Evolutionary conservation across 2,797 vertebrate genomes (phyloP).

Genomic region (Phrynocephalus vlangalii): DNA sequence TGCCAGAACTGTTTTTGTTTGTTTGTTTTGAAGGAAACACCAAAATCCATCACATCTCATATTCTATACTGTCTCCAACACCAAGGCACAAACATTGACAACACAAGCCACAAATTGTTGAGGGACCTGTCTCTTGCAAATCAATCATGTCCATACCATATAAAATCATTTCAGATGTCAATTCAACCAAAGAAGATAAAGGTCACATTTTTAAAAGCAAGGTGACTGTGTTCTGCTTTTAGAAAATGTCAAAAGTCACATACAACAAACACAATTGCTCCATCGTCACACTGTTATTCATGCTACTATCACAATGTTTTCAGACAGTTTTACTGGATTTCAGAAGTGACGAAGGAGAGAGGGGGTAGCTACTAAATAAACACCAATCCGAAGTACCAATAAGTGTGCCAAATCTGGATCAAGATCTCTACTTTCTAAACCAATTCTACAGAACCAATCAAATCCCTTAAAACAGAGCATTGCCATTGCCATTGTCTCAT

Average conservation of each 20-base stretch:
- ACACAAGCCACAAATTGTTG: conserved; percentile 37
- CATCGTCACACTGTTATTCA: not conserved
- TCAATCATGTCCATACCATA: not conserved
- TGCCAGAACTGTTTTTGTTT: not conserved
- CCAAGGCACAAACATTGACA: not conserved
- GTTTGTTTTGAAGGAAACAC: not conserved
- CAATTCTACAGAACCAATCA: not conserved
- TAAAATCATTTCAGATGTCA: not conserved
- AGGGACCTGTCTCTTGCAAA: not conserved
- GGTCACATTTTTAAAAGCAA: not conserved
- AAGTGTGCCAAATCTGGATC: not conserved
- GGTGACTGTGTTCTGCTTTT: not conserved
- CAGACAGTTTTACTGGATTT: not conserved
- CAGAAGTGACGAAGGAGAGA: not conserved
- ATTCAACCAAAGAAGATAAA: conserved; percentile 1
- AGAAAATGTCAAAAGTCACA: conserved; percentile 23
- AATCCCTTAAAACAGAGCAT: not conserved
- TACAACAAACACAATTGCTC: conserved; percentile 13
- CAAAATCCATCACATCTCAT: not conserved
- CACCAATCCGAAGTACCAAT: not conserved
- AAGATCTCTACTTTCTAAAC: not conserved
- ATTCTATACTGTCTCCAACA: conserved; percentile 1
- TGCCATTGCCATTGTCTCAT: not conserved
- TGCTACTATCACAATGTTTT: not conserved
- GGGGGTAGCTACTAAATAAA: not conserved